Evolutionary conservation across 1,140 invertebrate genomes (phyloP).

Genomic region (Hypsibius dujardini): DNA sequence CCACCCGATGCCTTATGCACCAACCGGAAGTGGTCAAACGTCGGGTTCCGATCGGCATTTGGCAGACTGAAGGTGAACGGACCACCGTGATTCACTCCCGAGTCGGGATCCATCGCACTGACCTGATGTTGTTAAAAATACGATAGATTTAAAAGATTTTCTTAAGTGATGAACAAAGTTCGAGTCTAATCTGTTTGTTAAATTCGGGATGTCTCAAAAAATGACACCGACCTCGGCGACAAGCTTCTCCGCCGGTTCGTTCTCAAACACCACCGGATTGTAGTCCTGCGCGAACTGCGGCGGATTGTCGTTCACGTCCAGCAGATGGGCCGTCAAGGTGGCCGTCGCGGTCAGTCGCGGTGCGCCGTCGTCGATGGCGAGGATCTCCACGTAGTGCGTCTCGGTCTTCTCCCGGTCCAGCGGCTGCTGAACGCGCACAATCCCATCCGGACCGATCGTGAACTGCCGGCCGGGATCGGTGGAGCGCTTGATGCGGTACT

Average conservation of each 20-base stretch:
- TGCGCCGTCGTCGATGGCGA: constrained; percentile 75
- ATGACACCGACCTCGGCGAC: constrained; percentile 54
- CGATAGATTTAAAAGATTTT: too few species aligned
- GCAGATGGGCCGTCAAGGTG: constrained; percentile 77
- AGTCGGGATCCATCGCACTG: constrained; percentile 57
- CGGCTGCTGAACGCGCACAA: constrained; percentile 64
- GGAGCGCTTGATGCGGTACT: constrained; percentile 69
- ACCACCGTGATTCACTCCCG: constrained; percentile 17
- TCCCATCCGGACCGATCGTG: constrained; percentile 73
- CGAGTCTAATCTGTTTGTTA: too few species aligned
- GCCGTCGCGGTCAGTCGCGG: constrained; percentile 86
- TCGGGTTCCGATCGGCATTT: not conserved
- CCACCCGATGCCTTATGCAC: constrained; percentile 45
- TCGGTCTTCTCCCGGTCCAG: constrained; percentile 54
- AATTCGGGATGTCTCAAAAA: too few species aligned
- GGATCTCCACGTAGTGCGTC: constrained; percentile 62
- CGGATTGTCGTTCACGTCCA: constrained; percentile 83
- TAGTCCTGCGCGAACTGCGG: constrained; percentile 67
- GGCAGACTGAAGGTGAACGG: constrained; percentile 1
- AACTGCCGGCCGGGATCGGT: constrained; percentile 79
- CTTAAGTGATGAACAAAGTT: too few species aligned
- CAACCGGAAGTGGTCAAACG: not conserved
- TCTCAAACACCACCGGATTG: constrained; percentile 71
- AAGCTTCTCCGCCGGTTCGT: constrained; percentile 58
- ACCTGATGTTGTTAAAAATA: too few species aligned